These are phyloP conservation scores for Carollia perspicillata DNA, from an alignment of 2,113 vertebrate species.

Conservation along the genomic window DNA sequence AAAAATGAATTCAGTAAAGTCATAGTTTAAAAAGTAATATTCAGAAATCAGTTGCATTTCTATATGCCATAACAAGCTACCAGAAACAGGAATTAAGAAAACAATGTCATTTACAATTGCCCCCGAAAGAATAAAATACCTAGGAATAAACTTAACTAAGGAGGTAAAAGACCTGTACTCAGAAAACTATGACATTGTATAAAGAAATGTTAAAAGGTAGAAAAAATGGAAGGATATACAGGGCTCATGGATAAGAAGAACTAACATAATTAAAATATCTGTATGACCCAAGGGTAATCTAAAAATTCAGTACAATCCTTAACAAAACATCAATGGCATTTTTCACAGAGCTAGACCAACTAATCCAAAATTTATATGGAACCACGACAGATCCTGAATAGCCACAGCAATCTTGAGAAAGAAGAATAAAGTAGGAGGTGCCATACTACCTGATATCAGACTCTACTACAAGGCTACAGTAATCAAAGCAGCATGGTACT, in stretches of 20 bases:
- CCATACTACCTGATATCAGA: neutral
- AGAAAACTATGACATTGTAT: neutral
- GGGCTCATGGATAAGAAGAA: neutral
- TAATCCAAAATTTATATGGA: neutral
- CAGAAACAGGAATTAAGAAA: neutral
- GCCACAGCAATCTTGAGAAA: neutral
- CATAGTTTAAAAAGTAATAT: neutral
- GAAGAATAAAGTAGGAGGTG: neutral
- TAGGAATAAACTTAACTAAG: neutral
- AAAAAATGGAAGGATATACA: neutral
- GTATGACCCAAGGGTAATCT: neutral
- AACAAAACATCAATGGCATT: neutral
- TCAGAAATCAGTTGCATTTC: neutral
- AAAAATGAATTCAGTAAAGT: neutral
- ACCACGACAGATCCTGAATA: neutral
- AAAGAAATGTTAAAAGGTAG: neutral
- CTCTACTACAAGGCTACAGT: neutral
- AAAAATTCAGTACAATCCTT: neutral
- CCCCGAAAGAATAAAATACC: neutral
- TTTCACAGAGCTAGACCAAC: neutral
- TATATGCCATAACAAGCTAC: neutral
- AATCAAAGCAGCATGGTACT: neutral
- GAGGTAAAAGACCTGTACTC: neutral
- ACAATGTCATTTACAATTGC: neutral
- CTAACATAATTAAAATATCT: neutral